Conservation (phyloP, 2,888 invertebrate species). For the Argyresthia goedartella region DNA sequence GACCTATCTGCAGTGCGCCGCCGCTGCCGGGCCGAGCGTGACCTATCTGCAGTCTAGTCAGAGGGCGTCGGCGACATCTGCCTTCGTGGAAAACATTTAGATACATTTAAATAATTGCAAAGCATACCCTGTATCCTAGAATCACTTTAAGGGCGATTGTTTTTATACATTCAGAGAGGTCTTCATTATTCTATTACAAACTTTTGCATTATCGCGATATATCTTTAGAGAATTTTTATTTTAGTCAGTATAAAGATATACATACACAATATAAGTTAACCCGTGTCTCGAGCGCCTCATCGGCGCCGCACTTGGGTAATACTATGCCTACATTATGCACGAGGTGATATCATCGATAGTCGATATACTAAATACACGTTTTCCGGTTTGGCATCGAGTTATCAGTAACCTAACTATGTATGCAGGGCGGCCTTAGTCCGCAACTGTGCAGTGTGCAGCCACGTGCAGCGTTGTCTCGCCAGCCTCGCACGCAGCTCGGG, state of each 20-base stretch:
- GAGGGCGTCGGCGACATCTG: constrained; percentile 44
- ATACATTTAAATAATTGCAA: constrained; percentile 89
- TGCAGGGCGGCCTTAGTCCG: not conserved
- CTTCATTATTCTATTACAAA: constrained; percentile 56
- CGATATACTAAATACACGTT: constrained; percentile 60
- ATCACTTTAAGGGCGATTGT: constrained; percentile 78
- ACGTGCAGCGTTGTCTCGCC: too few relatives aligned
- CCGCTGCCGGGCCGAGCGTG: constrained; percentile 22
- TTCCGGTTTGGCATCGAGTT: constrained; percentile 65
- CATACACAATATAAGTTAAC: constrained; percentile 49
- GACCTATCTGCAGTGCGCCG: constrained; percentile 26
- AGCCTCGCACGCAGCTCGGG: too few relatives aligned
- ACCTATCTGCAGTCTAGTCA: constrained; percentile 30
- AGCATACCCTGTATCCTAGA: constrained; percentile 96
- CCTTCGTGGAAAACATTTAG: constrained; percentile 69
- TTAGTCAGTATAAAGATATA: constrained; percentile 60
- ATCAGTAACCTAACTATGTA: constrained; percentile 42
- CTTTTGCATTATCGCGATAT: constrained; percentile 56
- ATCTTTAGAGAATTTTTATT: constrained; percentile 51
- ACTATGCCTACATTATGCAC: constrained; percentile 53
- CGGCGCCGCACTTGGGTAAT: constrained; percentile 28
- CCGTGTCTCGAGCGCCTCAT: constrained; percentile 25
- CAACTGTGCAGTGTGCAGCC: too few relatives aligned
- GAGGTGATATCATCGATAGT: constrained; percentile 56
- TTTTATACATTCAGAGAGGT: constrained; percentile 64